A percentile compares a stretch with the other conserved stretches of the same genome.
phyloP scores from a whole-genome alignment of 1,140 invertebrate species.

The Paracyclopina nana region DNA sequence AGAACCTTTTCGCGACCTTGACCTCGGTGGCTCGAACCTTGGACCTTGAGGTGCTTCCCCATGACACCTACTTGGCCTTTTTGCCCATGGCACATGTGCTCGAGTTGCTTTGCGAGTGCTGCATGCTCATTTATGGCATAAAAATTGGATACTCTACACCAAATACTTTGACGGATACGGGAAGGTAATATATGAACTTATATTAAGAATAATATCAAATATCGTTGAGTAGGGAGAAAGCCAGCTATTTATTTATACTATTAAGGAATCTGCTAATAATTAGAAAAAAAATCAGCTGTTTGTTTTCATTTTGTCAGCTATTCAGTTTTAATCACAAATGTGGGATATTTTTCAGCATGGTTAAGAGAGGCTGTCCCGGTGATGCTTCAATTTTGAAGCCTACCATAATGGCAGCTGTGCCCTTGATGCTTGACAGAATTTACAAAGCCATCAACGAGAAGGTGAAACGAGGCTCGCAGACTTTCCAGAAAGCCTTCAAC shows the following conservation, averaged over 20 bases:
- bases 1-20: slow-evolving; percentile 20
- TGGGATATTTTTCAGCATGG: slow-evolving; percentile 6
- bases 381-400: slow-evolving; percentile 23
- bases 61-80: slow-evolving; percentile 23
- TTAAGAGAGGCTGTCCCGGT: slow-evolving; percentile 22
- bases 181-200: no score
- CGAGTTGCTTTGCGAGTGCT: slow-evolving; percentile 20
- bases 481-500: slow-evolving; percentile 59
- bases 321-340: no score
- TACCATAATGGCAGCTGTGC: slow-evolving; percentile 26
- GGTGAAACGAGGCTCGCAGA: slow-evolving; percentile 49
- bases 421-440: slow-evolving; percentile 82
- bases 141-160: slow-evolving; percentile 19
- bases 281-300: no score
- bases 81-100: slow-evolving; percentile 24
- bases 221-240: no score
- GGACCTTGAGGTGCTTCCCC: slow-evolving; percentile 14
- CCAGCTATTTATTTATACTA: no score
- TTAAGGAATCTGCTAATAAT: no score
- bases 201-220: no score
- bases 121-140: slow-evolving; percentile 21
- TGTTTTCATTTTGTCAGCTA: no score
- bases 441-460: slow-evolving; percentile 87
- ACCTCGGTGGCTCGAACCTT: not conserved
- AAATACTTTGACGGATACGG: slow-evolving; percentile 6